phyloP scores from a whole-genome alignment of 2,888 invertebrate species.

The Cremastobaeus sp. region DNA sequence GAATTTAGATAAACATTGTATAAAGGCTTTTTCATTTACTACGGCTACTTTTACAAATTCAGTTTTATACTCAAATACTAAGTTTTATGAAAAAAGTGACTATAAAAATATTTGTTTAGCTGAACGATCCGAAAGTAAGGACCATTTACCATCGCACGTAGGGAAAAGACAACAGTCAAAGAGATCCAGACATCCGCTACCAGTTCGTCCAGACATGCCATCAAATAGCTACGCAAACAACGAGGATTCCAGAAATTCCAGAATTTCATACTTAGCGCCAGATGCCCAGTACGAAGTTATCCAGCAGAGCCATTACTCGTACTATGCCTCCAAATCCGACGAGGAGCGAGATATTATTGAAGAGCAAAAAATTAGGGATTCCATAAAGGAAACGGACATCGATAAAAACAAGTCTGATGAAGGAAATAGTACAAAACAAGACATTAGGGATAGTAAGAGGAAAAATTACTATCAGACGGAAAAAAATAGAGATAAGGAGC shows the following conservation, averaged over 20 bases:
- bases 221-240: constrained; percentile 70
- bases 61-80: neutral
- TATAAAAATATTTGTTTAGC: constrained; percentile 55
- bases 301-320: constrained; percentile 76
- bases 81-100: neutral
- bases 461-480: constrained; percentile 60
- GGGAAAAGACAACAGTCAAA: constrained; percentile 82
- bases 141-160: constrained; percentile 81
- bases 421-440: constrained; percentile 50
- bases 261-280: constrained; percentile 80
- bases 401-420: constrained; percentile 77
- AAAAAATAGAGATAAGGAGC: constrained; percentile 68
- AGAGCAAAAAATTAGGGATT: constrained; percentile 63
- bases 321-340: constrained; percentile 70
- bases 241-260: constrained; percentile 71
- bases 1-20: no score
- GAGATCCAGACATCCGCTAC: constrained; percentile 80
- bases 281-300: constrained; percentile 84
- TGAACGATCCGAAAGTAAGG: constrained; percentile 79
- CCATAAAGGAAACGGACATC: constrained; percentile 78
- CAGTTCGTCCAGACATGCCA: constrained; percentile 67
- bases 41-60: neutral
- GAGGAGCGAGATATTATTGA: constrained; percentile 67
- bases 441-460: constrained; percentile 45
- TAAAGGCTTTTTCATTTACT: no score